Conservation (phyloP, 2,113 vertebrate genomes). For the Bettongia penicillata region DNA sequence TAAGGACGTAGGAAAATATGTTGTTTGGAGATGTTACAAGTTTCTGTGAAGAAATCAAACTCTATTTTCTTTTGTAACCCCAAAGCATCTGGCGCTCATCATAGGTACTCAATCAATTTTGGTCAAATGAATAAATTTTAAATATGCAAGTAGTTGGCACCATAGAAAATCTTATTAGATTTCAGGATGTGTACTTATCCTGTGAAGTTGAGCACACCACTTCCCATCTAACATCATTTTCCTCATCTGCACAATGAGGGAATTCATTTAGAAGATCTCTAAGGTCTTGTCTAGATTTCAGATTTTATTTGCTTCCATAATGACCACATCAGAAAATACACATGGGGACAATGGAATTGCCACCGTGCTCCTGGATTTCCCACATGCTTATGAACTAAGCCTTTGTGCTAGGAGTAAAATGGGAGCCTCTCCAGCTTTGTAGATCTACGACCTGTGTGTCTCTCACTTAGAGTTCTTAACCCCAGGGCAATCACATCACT, state of each 20-base stretch:
- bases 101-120: background rate
- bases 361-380: constrained; percentile 20
- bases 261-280: background rate
- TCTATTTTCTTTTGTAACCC: constrained; percentile 16
- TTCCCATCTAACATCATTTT: background rate
- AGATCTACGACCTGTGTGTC: background rate
- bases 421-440: background rate
- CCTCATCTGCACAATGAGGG: background rate
- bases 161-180: constrained; percentile 21
- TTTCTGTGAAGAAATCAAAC: constrained; percentile 6
- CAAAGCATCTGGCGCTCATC: constrained; percentile 29
- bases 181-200: background rate
- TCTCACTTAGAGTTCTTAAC: background rate
- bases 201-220: background rate
- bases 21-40: background rate
- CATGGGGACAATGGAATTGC: background rate
- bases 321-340: background rate
- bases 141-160: background rate
- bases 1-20: background rate
- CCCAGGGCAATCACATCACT: background rate
- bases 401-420: background rate
- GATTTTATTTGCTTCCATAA: constrained; percentile 33
- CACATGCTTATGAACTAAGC: background rate
- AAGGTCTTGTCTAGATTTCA: constrained; percentile 7
- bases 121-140: background rate